Evolutionary conservation across 2,888 invertebrate genomes (phyloP), one percentile per base, ranked within the genome.

Genomic region (Himalopsyche tibetana): DNA sequence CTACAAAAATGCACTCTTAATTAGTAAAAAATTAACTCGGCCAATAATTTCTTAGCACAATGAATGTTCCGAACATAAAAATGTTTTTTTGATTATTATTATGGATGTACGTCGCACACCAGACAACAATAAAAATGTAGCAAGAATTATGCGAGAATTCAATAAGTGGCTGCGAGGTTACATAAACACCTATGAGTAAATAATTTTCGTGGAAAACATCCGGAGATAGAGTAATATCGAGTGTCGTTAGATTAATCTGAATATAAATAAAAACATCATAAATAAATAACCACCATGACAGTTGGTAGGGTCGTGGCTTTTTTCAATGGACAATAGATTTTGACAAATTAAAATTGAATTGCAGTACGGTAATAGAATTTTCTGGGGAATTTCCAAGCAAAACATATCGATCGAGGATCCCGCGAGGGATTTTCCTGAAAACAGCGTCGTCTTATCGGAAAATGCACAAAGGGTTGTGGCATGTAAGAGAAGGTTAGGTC

Each of bases 401-500:
- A 42, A 42, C 63, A 63, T 9, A 17, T 36, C 17, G 38, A 80
- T 80, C 28, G 80, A 80, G 12, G 80, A 17, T 17, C n/a, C 5
- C 80, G 80, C 80, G 42, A 80, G 63, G 63, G 19, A 63, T 63
- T 63, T 63, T 63, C 63, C 28, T 63, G 80, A 55, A 40, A 40
- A 82, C 19, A 36, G 19, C 36, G 79, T 38, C 55, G 15, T 56
- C 40, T 84, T 55, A 5, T 79, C 38, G 36, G 51, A 38, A 45
- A 69, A 84, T 19, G 84, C 84, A 84, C 84, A 84, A 84, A 84
- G 84, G 84, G 84, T 84, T 51, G 84, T 84, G 81, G 81, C 84
- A 84, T 63, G 81, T 82, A 56, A 28, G 82, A 85, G 83, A 86
- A 86, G 86, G 86, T 86, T 86, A 87, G 85, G 86, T 88, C 87